Evolutionary conservation across 2,888 invertebrate genomes (phyloP).

Genomic region (Caenorhabditis doughertyi): DNA sequence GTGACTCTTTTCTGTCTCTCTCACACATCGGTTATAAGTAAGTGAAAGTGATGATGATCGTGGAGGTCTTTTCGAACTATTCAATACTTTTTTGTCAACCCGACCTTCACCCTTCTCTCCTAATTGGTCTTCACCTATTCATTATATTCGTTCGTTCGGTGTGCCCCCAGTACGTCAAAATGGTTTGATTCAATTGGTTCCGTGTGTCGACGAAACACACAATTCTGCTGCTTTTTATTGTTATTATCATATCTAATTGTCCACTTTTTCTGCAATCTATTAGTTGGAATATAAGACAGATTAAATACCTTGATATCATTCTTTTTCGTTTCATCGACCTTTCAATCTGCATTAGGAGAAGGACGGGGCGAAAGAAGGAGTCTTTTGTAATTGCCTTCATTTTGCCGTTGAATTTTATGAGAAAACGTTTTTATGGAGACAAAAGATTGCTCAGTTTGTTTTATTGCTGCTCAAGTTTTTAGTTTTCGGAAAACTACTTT

Average conservation of each 20-base stretch:
- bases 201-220: slow-evolving; percentile 7
- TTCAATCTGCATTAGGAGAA: too few species aligned
- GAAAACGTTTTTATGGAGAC: too few species aligned
- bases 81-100: background rate
- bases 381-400: too few species aligned
- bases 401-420: too few species aligned
- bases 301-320: too few species aligned
- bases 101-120: background rate
- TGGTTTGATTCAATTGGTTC: background rate
- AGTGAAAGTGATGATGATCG: slow-evolving; percentile 18
- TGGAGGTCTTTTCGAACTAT: slow-evolving; percentile 12
- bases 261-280: background rate
- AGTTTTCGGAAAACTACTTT: too few species aligned
- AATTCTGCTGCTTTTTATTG: background rate
- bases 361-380: too few species aligned
- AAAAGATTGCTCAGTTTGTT: too few species aligned
- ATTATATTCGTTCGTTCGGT: background rate
- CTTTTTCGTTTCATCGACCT: background rate
- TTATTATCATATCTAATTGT: slow-evolving; percentile 13
- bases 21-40: too few species aligned
- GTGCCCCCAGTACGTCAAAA: background rate
- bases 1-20: too few species aligned
- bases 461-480: too few species aligned
- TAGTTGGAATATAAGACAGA: too few species aligned
- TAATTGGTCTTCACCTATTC: background rate